Base-by-base conservation (phyloP, 2,113 vertebrate species). In the Lagopus muta region DNA sequence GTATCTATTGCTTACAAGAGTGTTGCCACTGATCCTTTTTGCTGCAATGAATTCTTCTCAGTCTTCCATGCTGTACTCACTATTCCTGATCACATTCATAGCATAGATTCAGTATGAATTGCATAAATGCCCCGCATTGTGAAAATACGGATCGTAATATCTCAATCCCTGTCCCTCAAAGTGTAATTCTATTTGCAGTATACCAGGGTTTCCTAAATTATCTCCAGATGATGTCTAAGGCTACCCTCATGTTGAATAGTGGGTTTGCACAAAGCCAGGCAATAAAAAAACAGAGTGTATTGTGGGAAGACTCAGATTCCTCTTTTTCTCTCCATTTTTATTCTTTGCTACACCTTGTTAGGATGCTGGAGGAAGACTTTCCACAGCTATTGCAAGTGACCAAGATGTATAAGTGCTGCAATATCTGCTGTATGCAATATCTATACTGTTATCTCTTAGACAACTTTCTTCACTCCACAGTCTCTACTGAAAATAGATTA, bases 281-380 rank as follows among this genome's bases (percentile, higher is more conserved):
- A 79, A 79, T 11, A 47, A 5, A 55, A 55, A 64, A 36, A 0
- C 3, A 1, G 3, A 4, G 2, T 3, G 18, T 6, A 4, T 4
- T 8, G 7, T 32, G 69, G 48, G 62, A 76, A 70, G 11, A 38
- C 50, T 58, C 8, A 9, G 16, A 11, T 81, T 66, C 36, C 13
- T 88, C 42, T 48, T 43, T 25, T 24, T 38, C 36, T 48, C 15
- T 8, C 12, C 3, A 27, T 6, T n/a, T 34, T 65, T 69, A 54
- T 54, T 45, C 55, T 13, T 57, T 16, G 22, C 7, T 84, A 15
- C 1, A 2, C 11, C 17, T 30, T 36, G 8, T 15, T 40, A 47
- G 48, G 7, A 66, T 34, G 9, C 10, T 90, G 55, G 16, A 13
- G 48, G 43, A 52, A 47, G 4, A 62, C 15, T 81, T 81, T 66